Evolutionary conservation across 2,888 invertebrate genomes (phyloP).

Genomic region (Crematogaster levior): DNA sequence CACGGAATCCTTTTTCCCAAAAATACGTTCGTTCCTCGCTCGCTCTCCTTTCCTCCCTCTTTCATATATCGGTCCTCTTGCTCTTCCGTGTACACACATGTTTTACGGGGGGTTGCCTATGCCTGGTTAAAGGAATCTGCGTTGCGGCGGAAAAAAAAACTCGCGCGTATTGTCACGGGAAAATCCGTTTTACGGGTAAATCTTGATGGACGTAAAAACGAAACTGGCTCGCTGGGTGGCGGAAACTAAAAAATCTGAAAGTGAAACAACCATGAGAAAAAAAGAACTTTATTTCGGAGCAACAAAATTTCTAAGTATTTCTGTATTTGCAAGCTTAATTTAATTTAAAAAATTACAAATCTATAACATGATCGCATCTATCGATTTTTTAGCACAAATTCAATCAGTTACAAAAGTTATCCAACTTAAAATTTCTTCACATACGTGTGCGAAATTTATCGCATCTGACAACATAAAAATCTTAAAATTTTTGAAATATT

Average conservation of each 20-base stretch:
- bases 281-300: too few species aligned
- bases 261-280: background rate
- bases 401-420: background rate
- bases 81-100: constrained; percentile 57
- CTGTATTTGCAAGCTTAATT: background rate
- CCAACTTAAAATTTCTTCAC: background rate
- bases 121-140: constrained; percentile 73
- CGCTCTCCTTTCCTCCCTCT: constrained; percentile 50
- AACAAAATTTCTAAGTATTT: background rate
- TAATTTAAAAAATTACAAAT: background rate
- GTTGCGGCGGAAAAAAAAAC: constrained; percentile 66
- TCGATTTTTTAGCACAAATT: background rate
- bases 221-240: constrained; percentile 36
- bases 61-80: background rate
- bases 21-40: constrained; percentile 73
- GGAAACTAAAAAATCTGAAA: background rate
- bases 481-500: background rate
- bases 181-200: constrained; percentile 73
- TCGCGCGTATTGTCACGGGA: constrained; percentile 72
- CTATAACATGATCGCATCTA: background rate
- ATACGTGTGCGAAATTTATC: background rate
- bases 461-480: background rate
- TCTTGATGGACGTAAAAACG: constrained; percentile 80
- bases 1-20: constrained; percentile 84
- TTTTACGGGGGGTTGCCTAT: constrained; percentile 57